phyloP scores from a whole-genome alignment of 2,797 vertebrate genomes.

The Pseudocheirus occidentalis region DNA sequence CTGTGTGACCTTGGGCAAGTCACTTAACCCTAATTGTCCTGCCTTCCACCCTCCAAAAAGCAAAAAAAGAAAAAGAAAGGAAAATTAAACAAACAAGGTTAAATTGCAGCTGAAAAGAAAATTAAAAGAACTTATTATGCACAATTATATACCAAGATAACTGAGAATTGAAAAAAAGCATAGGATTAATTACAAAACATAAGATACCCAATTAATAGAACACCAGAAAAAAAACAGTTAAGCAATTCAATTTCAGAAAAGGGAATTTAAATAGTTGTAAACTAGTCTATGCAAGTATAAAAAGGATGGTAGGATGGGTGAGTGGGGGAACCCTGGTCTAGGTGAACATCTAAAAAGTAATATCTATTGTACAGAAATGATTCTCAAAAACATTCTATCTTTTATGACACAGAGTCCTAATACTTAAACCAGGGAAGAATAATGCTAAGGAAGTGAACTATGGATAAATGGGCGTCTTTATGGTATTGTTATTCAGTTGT shows the following conservation, averaged over 20 bases:
- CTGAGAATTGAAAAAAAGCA: not conserved
- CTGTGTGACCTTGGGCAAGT: too few species aligned
- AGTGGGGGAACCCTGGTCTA: not conserved
- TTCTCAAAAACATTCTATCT: not conserved
- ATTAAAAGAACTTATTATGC: not conserved
- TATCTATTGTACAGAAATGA: not conserved
- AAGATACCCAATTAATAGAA: not conserved
- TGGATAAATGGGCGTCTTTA: not conserved
- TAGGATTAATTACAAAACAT: not conserved
- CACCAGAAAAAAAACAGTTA: not conserved
- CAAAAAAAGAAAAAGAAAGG: not conserved
- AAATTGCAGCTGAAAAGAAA: not conserved
- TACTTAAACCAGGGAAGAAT: not conserved
- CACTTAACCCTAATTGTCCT: too few species aligned
- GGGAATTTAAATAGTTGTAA: too few species aligned
- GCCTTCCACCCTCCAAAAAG: too few species aligned
- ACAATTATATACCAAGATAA: not conserved
- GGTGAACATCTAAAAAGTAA: not conserved
- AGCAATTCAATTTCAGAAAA: not conserved
- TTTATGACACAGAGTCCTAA: not conserved
- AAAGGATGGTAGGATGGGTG: not conserved
- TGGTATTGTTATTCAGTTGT: too few species aligned
- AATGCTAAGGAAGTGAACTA: not conserved
- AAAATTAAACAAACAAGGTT: not conserved
- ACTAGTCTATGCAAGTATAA: not conserved